These are phyloP conservation scores for Phrynocephalus guinanensis DNA, from an alignment of 2,797 vertebrate species.

Conservation along the genomic window DNA sequence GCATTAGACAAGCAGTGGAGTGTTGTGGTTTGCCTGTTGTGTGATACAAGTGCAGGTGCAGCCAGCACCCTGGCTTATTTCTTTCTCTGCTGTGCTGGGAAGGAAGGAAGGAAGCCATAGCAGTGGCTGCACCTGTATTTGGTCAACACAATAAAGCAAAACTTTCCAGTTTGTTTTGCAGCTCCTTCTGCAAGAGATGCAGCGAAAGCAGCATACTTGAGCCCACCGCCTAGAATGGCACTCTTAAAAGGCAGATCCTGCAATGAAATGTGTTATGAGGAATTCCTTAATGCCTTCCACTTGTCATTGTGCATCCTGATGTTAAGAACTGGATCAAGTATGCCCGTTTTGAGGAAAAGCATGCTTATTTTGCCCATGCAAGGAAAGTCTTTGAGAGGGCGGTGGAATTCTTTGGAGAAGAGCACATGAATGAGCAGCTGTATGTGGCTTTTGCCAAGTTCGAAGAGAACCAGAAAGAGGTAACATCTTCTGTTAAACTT, in stretches of 20 bases:
- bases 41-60: too few relatives aligned
- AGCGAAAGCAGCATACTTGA: too few relatives aligned
- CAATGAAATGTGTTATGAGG: accelerated
- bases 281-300: conserved; percentile 83
- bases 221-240: too few relatives aligned
- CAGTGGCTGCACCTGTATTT: too few relatives aligned
- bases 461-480: conserved; percentile 98
- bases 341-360: conserved; percentile 96
- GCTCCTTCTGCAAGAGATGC: neutral
- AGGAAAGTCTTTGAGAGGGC: conserved; percentile 93
- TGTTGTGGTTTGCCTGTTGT: too few relatives aligned
- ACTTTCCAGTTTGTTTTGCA: too few relatives aligned
- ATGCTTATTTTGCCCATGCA: conserved; percentile 90
- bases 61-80: too few relatives aligned
- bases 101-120: neutral
- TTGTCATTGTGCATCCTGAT: conserved; percentile 94
- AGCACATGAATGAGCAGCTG: conserved; percentile 90
- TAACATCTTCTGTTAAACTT: conserved; percentile 52
- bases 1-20: too few relatives aligned
- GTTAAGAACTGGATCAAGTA: conserved; percentile 99
- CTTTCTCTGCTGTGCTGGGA: neutral
- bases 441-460: conserved; percentile 96
- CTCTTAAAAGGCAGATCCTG: neutral
- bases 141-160: neutral
- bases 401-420: conserved; percentile 95